Evolutionary conservation across 2,113 vertebrate species (phyloP).

Genomic region (Argyrosomus japonicus): DNA sequence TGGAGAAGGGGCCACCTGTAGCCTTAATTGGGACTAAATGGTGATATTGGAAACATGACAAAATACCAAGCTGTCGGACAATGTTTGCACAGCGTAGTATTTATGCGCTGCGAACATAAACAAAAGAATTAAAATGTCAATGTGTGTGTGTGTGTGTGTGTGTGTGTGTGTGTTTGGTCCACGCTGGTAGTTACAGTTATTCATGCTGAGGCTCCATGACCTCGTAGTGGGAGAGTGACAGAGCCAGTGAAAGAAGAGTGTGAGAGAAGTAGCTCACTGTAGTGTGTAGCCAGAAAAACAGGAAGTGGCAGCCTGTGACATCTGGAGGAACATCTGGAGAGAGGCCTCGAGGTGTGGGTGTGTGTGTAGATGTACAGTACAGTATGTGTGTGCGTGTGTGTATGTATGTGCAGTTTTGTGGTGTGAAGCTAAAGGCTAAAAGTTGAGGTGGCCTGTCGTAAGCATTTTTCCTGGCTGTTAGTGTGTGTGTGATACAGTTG

Average conservation of each 20-base stretch:
- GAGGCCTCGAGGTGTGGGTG: conserved; percentile 59
- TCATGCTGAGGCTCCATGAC: conserved; percentile 1
- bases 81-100: neutral
- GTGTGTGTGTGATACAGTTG: neutral
- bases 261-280: conserved; percentile 35
- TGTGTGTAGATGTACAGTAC: neutral
- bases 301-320: conserved; percentile 75
- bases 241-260: conserved; percentile 9
- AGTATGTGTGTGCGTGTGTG: conserved; percentile 1
- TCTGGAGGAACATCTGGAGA: conserved; percentile 79
- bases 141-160: neutral
- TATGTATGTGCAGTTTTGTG: conserved; percentile 29
- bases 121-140: neutral
- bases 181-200: neutral
- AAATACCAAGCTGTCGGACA: neutral
- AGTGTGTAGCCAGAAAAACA: conserved; percentile 59
- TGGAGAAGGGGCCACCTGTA: conserved; percentile 2
- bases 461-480: conserved; percentile 24
- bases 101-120: neutral
- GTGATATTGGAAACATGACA: neutral
- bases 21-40: neutral
- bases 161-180: conserved; percentile 2
- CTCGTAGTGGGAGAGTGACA: conserved; percentile 30
- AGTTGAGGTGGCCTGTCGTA: conserved; percentile 14
- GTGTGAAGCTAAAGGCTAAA: conserved; percentile 17